phyloP scores from a whole-genome alignment of 2,113 vertebrate genomes.

The Dasyprocta punctata region DNA sequence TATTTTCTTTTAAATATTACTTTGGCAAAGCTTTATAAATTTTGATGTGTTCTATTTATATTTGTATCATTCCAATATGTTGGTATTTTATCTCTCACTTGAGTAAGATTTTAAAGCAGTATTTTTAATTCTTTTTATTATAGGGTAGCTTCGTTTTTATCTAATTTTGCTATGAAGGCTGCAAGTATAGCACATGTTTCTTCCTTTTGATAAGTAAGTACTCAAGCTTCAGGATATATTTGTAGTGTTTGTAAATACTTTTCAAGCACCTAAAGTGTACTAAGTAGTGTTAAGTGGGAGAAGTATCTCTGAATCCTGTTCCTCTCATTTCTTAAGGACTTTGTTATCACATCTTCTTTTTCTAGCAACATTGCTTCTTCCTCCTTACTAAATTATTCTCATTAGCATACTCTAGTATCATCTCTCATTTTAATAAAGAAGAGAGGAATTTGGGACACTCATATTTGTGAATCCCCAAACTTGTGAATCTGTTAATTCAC shows the following conservation, averaged over 20 bases:
- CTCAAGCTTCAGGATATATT: background rate
- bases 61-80: constrained; percentile 12
- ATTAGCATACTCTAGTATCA: background rate
- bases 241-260: background rate
- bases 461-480: background rate
- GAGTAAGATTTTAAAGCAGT: background rate
- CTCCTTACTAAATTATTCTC: background rate
- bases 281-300: background rate
- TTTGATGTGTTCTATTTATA: background rate
- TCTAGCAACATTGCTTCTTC: background rate
- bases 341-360: background rate
- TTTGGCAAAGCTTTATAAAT: constrained; percentile 6
- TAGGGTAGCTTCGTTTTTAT: background rate
- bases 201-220: constrained; percentile 7
- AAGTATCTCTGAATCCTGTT: background rate
- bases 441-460: background rate
- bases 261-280: background rate
- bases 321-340: constrained; percentile 28
- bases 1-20: background rate
- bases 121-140: background rate
- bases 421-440: background rate
- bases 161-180: background rate
- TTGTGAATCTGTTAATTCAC: background rate
- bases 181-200: background rate
- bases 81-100: background rate